Base-by-base conservation (phyloP, 1,140 invertebrate genomes). In the Coenobita brevimanus region DNA sequence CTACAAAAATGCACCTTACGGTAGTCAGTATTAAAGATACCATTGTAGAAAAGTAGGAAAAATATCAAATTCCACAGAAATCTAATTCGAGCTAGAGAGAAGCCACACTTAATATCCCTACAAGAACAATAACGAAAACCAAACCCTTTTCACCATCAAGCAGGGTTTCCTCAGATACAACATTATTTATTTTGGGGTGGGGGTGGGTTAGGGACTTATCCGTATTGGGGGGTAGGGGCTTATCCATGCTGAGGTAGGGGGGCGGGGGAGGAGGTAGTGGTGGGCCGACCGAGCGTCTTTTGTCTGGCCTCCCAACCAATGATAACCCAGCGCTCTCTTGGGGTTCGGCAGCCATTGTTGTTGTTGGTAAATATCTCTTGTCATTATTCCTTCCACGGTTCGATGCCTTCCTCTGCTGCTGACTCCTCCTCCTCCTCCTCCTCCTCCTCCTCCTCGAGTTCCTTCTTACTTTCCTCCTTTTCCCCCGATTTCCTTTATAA, bases 321-420 rank as follows among this genome's bases (percentile, higher is more conserved):
- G 80, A 82, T 82, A 82, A 82, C 80, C 60, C 33, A 10, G 62
- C 60, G 21, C 21, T 71, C 80, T 69, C 80, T 46, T 6, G 80
- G 41, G 80, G 24, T 36, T n/a, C 43, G 64, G 17, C 24, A 3
- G 80, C 62, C 41, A 82, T 82, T 82, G 80, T 82, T 82, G 62
- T 46, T 69, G 60, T 67, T 69, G 80, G 80, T 69, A 82, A 82
- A 82, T 82, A 82, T 82, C 62, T 82, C n/a, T 30, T 17, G 60
- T 82, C 62, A 82, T 82, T 82, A 82, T 82, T 41, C 62, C 41
- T 24, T 33, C 30, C 79, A 38, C 46, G 54, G 30, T 43, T 33
- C 73, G 64, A 24, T 69, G 33, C 64, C 64, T 33, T 27, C n/a
- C n/a, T n/a, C n/a, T n/a, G 13, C 64, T 69, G 13, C 10, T 27